Percentiles rank a stretch among this genome's conserved stretches.
Evolutionary conservation across 2,888 invertebrate species (phyloP).

Genomic region (Leucophora obtusa): DNA sequence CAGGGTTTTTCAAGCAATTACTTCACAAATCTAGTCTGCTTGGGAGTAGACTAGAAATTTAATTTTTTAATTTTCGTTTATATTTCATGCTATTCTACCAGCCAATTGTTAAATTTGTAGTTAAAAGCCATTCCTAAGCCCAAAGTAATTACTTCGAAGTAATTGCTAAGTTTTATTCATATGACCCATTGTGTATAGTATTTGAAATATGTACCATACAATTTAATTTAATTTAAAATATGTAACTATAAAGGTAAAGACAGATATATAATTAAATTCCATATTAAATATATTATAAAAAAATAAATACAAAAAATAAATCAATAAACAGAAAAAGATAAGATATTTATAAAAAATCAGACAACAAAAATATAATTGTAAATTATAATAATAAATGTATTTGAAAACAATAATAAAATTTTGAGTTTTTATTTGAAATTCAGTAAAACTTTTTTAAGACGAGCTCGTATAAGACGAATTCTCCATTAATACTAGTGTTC

Average conservation of each 20-base stretch:
- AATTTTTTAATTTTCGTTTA: no score
- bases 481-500: no score
- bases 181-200: background rate
- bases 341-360: background rate
- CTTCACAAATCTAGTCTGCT: no score
- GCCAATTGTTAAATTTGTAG: no score
- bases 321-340: background rate
- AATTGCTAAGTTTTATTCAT: no score
- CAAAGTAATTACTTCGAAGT: no score
- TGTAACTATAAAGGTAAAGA: background rate
- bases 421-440: background rate
- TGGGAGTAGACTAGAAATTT: no score
- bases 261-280: background rate
- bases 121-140: no score
- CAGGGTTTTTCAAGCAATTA: no score
- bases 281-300: background rate
- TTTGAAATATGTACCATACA: background rate
- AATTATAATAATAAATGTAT: conserved; percentile 6
- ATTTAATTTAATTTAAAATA: conserved; percentile 5
- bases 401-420: background rate
- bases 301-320: background rate
- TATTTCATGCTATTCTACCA: no score
- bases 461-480: no score
- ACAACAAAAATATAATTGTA: background rate
- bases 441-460: no score